These are phyloP conservation scores for Pollenia labialis DNA, from an alignment of 2,888 invertebrate species.

Conservation along the genomic window DNA sequence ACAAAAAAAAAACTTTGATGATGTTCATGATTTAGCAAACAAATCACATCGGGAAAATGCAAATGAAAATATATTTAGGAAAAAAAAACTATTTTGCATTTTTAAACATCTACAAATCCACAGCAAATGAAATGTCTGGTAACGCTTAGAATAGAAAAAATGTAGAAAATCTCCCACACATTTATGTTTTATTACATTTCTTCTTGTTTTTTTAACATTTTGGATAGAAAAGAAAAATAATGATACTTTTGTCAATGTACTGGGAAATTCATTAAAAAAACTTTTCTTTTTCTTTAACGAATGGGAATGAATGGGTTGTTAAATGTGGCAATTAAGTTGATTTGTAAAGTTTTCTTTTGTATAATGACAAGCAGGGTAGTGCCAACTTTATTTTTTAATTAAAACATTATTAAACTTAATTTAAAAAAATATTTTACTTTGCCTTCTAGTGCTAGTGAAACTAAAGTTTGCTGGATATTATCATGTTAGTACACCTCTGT, in stretches of 20 bases:
- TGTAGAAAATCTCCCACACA: slow-evolving; percentile 66
- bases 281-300: slow-evolving; percentile 13
- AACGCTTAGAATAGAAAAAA: slow-evolving; percentile 2
- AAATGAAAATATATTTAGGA: slow-evolving; percentile 12
- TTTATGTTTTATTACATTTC: slow-evolving; percentile 67
- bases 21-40: slow-evolving; percentile 63
- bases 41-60: slow-evolving; percentile 19
- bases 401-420: background rate
- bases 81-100: slow-evolving; percentile 59
- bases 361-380: slow-evolving; percentile 16
- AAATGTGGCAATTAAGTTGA: slow-evolving; percentile 49
- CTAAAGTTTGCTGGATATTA: background rate
- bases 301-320: slow-evolving; percentile 34
- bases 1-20: slow-evolving; percentile 37
- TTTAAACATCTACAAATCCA: slow-evolving; percentile 30
- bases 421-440: no score
- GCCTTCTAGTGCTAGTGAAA: background rate
- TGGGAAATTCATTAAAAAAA: slow-evolving; percentile 22
- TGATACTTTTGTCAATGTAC: slow-evolving; percentile 64
- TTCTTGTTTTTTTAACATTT: background rate
- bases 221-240: slow-evolving; percentile 21
- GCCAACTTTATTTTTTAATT: background rate
- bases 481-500: slow-evolving; percentile 19
- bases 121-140: slow-evolving; percentile 31
- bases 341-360: slow-evolving; percentile 30